These are phyloP conservation scores for Drosophila dives DNA, from an alignment of 2,888 invertebrate species.

Conservation along the genomic window DNA sequence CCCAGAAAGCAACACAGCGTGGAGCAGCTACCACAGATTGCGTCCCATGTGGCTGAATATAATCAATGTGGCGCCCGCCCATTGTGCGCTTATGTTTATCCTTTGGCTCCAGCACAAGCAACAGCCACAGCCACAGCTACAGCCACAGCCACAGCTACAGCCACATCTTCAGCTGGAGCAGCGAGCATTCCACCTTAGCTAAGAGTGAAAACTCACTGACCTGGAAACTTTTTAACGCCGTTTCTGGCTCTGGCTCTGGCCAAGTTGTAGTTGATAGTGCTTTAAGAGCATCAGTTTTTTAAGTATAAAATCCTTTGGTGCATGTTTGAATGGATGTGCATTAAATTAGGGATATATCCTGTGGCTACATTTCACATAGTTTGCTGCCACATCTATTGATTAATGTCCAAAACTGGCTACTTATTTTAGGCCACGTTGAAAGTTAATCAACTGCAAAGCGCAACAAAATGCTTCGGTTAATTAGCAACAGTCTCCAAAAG, in stretches of 20 bases:
- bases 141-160: not conserved
- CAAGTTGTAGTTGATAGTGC: slow-evolving; percentile 36
- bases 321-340: slow-evolving; percentile 40
- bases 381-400: slow-evolving; percentile 38
- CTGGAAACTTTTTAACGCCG: slow-evolving; percentile 70
- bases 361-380: slow-evolving; percentile 16
- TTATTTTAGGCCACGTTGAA: slow-evolving; percentile 65
- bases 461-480: slow-evolving; percentile 63
- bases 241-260: slow-evolving; percentile 21
- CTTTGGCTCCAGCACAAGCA: slow-evolving; percentile 35
- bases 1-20: slow-evolving; percentile 51
- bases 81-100: slow-evolving; percentile 67
- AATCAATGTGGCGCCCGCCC: slow-evolving; percentile 70
- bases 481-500: slow-evolving; percentile 44
- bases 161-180: slow-evolving; percentile 12
- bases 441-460: slow-evolving; percentile 71
- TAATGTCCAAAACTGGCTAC: slow-evolving; percentile 46
- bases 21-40: slow-evolving; percentile 68
- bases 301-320: slow-evolving; percentile 36
- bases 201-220: slow-evolving; percentile 68
- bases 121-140: not conserved
- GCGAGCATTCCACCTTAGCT: slow-evolving; percentile 29
- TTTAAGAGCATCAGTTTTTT: slow-evolving; percentile 35
- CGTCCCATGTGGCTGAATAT: slow-evolving; percentile 78
- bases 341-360: slow-evolving; percentile 49